These are phyloP conservation scores for Drosophila parvula DNA, from an alignment of 1,140 invertebrate species.

Conservation along the genomic window DNA sequence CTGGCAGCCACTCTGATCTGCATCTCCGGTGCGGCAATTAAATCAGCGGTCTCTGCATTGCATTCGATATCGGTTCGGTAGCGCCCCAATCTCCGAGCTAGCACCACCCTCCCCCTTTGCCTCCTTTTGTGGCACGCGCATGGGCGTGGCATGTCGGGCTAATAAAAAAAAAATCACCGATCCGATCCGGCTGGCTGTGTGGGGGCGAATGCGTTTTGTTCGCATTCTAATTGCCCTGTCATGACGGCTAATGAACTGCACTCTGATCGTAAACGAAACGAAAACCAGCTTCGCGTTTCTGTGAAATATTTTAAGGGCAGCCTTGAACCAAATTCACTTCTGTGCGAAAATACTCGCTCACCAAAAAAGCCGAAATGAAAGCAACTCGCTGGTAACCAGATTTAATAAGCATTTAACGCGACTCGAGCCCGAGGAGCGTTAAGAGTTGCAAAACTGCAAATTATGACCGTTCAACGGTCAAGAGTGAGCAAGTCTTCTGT, in stretches of 20 bases:
- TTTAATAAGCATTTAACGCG: constrained; percentile 52
- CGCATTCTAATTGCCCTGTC: constrained; percentile 70
- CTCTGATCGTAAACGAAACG: constrained; percentile 36
- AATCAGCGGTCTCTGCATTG: constrained; percentile 34
- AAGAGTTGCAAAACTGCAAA: constrained; percentile 38
- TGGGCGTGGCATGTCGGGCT: constrained; percentile 47
- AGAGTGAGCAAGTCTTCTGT: constrained; percentile 42
- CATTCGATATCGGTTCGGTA: constrained; percentile 22
- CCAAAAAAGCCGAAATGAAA: constrained; percentile 42
- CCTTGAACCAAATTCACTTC: constrained; percentile 64
- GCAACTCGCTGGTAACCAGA: constrained; percentile 47
- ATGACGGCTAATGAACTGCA: constrained; percentile 51
- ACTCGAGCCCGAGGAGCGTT: constrained; percentile 13
- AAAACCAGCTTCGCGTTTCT: constrained; percentile 48
- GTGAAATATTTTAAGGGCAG: constrained; percentile 55
- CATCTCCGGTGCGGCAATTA: constrained; percentile 58
- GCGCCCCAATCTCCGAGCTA: constrained; percentile 14
- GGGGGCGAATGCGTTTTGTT: constrained; percentile 64
- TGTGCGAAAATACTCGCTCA: constrained; percentile 35
- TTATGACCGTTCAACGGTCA: constrained; percentile 30
- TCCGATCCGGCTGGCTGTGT: constrained; percentile 39
- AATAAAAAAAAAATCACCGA: constrained; percentile 29
- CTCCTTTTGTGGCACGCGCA: constrained; percentile 30
- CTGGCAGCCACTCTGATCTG: constrained; percentile 40
- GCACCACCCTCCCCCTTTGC: background rate